Evolutionary conservation across 1,140 invertebrate genomes (phyloP), one percentile per base, ranked within the genome.

Genomic region (Pectinophora gossypiella): DNA sequence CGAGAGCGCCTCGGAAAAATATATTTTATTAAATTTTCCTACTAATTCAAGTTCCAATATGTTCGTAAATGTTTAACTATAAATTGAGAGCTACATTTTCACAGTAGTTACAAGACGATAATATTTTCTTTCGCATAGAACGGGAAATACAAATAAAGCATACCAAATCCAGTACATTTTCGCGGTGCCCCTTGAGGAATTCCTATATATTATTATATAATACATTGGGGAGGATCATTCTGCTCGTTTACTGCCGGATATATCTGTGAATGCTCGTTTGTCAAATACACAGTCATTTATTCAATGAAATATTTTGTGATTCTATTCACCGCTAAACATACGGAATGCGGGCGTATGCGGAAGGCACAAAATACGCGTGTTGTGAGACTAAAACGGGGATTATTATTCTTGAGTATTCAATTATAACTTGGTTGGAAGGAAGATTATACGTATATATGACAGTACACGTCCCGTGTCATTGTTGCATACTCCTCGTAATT

Each of bases 281-380:
- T 86, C 83, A 84, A 84, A 86, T 84, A 76, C 70, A 76, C 72
- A 84, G 80, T 86, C 82, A 82, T 86, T 84, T 86, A 86, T 84
- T 76, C 73, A 75, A 84, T 81, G 77, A 81, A 73, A 70, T 79
- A 81, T 81, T 79, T 73, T 68, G 61, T 65, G 55, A 72, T 68
- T 67, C 66, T 72, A 74, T 76, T 74, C 76, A 75, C 80, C 67
- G 59, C 61, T 72, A 70, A 72, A 59, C 56, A 68, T 62, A 64
- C 63, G 57, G 32, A 36, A 32, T 12, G 27, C 27, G n/a, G n/a
- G n/a, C n/a, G 9, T 9, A 32, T 32, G 27, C 27, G 27, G 27
- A 12, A 32, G 27, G 1, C n/a, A n/a, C n/a, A 3, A 32, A 7
- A n/a, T 32, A 32, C 9, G n/a, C 27, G 9, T 32, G 27, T 32